Evolutionary conservation across 2,113 vertebrate genomes (phyloP).

Genomic region (Coryphaenoides rupestris): DNA sequence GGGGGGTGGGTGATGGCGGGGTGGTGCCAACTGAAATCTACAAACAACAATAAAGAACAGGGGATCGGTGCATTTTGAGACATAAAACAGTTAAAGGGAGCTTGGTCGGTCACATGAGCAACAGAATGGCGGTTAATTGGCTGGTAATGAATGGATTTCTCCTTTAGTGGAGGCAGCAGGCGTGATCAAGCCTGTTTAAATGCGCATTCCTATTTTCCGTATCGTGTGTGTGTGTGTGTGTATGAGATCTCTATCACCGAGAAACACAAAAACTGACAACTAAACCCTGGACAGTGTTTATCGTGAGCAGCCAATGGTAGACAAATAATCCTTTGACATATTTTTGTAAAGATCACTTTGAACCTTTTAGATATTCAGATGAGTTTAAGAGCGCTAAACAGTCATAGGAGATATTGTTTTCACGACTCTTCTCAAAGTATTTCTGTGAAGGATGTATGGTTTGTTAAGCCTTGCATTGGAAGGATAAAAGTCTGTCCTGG

Average conservation of each 20-base stretch:
- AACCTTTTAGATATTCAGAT: slow-evolving; percentile 44
- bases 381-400: slow-evolving; percentile 2
- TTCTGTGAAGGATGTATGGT: slow-evolving; percentile 11
- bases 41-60: slow-evolving; percentile 25
- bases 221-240: slow-evolving; percentile 55
- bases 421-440: background rate
- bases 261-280: slow-evolving; percentile 44
- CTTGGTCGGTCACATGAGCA: slow-evolving; percentile 57
- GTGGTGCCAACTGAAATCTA: slow-evolving; percentile 38
- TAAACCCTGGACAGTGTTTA: slow-evolving; percentile 41
- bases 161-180: slow-evolving; percentile 42
- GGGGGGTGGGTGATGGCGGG: slow-evolving; percentile 70
- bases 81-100: slow-evolving; percentile 37
- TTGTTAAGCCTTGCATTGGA: slow-evolving; percentile 10
- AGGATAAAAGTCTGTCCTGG: background rate
- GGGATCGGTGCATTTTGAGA: slow-evolving; percentile 44
- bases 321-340: background rate
- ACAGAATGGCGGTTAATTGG: slow-evolving; percentile 49
- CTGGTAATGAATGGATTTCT: slow-evolving; percentile 48
- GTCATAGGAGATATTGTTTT: background rate
- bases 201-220: slow-evolving; percentile 54
- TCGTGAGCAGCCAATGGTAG: slow-evolving; percentile 31
- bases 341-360: no score
- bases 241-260: slow-evolving; percentile 34
- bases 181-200: slow-evolving; percentile 56